Evolutionary conservation across 2,888 invertebrate genomes (phyloP), one percentile per base, ranked within the genome.

Genomic region (Agonopterix subpropinquella): DNA sequence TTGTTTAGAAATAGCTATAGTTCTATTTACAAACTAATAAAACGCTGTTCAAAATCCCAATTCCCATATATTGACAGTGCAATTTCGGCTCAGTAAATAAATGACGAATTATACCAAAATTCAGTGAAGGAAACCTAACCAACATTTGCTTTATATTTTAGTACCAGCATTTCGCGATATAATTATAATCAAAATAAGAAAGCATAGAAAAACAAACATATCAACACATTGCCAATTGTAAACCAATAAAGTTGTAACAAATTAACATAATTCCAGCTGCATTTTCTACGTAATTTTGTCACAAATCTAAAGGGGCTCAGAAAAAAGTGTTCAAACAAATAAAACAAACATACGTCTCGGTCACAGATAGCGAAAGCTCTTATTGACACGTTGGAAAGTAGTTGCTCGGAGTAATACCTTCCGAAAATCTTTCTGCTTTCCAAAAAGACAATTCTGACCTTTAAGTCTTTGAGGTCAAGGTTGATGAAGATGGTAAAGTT

Each of bases 351-450:
- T 61, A 53, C 64, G 70, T 70, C 73, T 74, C 77, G 80, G 81
- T 76, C 81, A 81, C 73, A 75, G 85, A 86, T 82, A 87, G 86
- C 86, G 87, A 87, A 87, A 87, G 86, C 84, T 81, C 73, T 72
- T 83, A 82, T 86, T 85, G 85, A 86, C 85, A 81, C 73, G 82
- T 79, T 86, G 77, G 87, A 87, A 87, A 87, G 86, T 84, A 73
- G 73, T 67, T 69, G 65, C 52, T 57, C 59, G 8, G 11, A 42
- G 11, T 59, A 56, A 58, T 60, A 60, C 54, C 62, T 64, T 62
- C 48, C 42, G 51, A 45, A 46, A 41, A 49, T 53, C 11, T 47
- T 49, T 44, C 15, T 45, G 46, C 53, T 45, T 35, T 41, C 50
- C 36, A 13, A 44, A 44, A 54, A 49, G 50, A 55, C 60, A 53